phyloP scores from a whole-genome alignment of 2,888 invertebrate species.

The Heliconius aoede region DNA sequence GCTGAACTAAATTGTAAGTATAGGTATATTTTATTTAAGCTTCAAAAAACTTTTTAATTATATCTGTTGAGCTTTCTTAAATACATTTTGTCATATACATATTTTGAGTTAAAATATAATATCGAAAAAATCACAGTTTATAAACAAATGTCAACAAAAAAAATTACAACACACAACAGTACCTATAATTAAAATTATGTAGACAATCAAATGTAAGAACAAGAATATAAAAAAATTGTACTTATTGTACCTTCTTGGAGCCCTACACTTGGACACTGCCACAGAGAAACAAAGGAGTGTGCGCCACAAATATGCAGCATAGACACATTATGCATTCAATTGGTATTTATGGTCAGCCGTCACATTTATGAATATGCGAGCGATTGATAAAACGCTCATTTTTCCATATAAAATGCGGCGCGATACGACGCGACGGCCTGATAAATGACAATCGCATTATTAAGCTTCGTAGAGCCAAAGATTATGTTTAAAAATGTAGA shows the following conservation, averaged over 20 bases:
- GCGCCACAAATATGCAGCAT: conserved; percentile 23
- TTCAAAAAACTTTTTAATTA: background rate
- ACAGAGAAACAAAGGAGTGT: conserved; percentile 25
- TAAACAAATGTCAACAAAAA: background rate
- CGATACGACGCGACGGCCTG: conserved; percentile 16
- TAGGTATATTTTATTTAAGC: background rate
- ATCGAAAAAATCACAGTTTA: background rate
- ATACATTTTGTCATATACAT: too few species aligned
- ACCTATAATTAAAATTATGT: too few species aligned
- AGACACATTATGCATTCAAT: conserved; percentile 44
- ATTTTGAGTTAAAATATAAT: too few species aligned
- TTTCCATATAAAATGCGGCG: conserved; percentile 57
- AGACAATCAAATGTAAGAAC: too few species aligned
- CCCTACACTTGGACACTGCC: background rate
- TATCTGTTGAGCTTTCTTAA: too few species aligned
- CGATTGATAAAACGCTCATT: conserved; percentile 70
- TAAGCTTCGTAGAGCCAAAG: conserved; percentile 10
- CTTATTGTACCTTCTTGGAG: background rate
- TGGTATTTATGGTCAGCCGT: conserved; percentile 63
- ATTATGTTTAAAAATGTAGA: conserved; percentile 11
- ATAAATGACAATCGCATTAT: conserved; percentile 28
- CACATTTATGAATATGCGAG: conserved; percentile 76
- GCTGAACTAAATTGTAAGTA: conserved; percentile 27
- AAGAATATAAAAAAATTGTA: too few species aligned
- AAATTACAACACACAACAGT: background rate